These are phyloP conservation scores for Vanessa atalanta DNA, from an alignment of 1,140 invertebrate species.

Conservation along the genomic window DNA sequence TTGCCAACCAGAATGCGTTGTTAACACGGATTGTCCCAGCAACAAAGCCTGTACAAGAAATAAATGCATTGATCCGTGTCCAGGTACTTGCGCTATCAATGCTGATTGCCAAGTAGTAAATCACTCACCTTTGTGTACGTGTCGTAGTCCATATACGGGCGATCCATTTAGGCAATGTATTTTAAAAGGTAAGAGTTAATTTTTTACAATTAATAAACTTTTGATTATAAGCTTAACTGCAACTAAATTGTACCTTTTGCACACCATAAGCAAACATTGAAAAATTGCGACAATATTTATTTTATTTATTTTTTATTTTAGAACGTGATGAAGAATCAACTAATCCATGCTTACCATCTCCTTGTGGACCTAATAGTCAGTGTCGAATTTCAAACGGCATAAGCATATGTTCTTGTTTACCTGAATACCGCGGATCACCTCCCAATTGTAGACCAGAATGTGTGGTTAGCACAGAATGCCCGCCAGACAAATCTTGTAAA, in stretches of 20 bases:
- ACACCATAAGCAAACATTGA: too few species aligned
- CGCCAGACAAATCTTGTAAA: conserved; percentile 86
- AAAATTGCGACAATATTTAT: too few species aligned
- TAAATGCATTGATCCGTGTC: conserved; percentile 87
- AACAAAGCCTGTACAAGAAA: conserved; percentile 85
- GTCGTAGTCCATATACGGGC: conserved; percentile 85
- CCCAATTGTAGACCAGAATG: conserved; percentile 88
- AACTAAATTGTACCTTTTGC: too few species aligned
- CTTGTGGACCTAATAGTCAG: conserved; percentile 86
- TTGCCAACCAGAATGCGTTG: conserved; percentile 80
- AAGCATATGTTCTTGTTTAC: conserved; percentile 84
- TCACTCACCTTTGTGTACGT: conserved; percentile 89
- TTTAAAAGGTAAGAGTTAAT: conserved; percentile 47
- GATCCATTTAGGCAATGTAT: conserved; percentile 85
- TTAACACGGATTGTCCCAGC: conserved; percentile 83
- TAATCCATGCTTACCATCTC: conserved; percentile 85
- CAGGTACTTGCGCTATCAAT: conserved; percentile 86
- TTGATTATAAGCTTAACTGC: background rate
- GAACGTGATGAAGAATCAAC: conserved; percentile 53
- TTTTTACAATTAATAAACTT: background rate
- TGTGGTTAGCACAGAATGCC: conserved; percentile 88
- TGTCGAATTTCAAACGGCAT: conserved; percentile 82
- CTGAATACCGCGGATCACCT: conserved; percentile 84
- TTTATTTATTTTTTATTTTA: conserved; percentile 45
- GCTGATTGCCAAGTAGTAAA: conserved; percentile 88